phyloP scores from a whole-genome alignment of 2,888 invertebrate genomes.

The Philhelius pedissequus region DNA sequence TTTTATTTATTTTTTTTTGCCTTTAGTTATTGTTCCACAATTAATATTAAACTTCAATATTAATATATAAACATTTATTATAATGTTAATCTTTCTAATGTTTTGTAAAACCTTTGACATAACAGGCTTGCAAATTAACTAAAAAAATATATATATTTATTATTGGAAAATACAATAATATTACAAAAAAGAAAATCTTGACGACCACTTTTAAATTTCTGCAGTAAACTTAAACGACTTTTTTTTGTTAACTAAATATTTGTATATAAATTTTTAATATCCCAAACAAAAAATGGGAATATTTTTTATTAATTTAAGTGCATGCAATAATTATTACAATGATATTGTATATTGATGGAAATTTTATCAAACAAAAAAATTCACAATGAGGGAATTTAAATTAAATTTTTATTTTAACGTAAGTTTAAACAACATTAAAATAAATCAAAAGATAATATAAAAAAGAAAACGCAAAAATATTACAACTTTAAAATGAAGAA shows the following conservation, averaged over 20 bases:
- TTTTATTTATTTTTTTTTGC: not conserved
- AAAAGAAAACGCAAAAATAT: not conserved
- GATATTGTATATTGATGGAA: constrained; percentile 13
- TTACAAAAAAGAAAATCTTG: not conserved
- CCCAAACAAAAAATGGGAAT: not conserved
- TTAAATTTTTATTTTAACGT: constrained; percentile 16
- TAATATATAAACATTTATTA: not conserved
- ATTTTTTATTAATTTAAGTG: constrained; percentile 5
- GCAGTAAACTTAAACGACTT: not conserved
- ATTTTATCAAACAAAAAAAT: constrained; percentile 11
- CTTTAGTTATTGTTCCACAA: not conserved
- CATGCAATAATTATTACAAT: not conserved
- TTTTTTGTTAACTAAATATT: constrained; percentile 20
- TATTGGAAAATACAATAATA: not conserved
- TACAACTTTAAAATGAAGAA: not conserved
- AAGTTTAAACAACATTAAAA: constrained; percentile 16
- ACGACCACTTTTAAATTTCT: constrained; percentile 25
- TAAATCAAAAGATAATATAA: not conserved
- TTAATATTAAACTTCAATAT: not conserved
- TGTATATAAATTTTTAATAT: constrained; percentile 46
- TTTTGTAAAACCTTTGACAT: not conserved
- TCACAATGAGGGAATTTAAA: constrained; percentile 52
- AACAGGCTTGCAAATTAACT: not conserved
- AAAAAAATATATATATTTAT: not conserved
- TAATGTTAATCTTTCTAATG: not conserved